Evolutionary conservation across 1,140 invertebrate genomes (phyloP).

Genomic region (Dendrolimus punctatus): DNA sequence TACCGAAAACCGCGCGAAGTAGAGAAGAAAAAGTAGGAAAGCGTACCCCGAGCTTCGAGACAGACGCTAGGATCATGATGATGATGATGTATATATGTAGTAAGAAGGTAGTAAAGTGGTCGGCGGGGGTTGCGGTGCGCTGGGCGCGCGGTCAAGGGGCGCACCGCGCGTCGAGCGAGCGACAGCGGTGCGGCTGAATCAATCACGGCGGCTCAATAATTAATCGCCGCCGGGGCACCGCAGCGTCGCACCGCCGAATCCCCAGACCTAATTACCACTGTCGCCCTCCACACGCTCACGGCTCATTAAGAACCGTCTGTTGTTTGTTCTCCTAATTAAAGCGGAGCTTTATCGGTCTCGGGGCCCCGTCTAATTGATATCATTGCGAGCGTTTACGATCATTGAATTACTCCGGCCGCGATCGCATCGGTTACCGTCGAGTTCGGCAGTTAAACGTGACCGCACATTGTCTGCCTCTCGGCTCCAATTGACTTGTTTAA

Average conservation of each 20-base stretch:
- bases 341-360: conserved; percentile 59
- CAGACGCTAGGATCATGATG: too few species aligned
- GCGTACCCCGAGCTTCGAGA: too few species aligned
- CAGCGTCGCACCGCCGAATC: conserved; percentile 22
- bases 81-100: conserved; percentile 11
- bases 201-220: conserved; percentile 56
- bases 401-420: conserved; percentile 54
- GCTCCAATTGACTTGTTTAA: conserved; percentile 60
- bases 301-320: conserved; percentile 63
- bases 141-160: conserved; percentile 1
- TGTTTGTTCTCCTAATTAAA: conserved; percentile 70
- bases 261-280: conserved; percentile 53
- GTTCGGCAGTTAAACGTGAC: conserved; percentile 54
- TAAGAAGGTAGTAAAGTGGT: conserved; percentile 11
- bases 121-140: conserved; percentile 6
- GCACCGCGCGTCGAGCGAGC: conserved; percentile 9
- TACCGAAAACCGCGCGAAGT: too few species aligned
- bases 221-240: conserved; percentile 30
- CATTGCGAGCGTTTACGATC: conserved; percentile 65
- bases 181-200: conserved; percentile 31
- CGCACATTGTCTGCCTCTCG: conserved; percentile 49
- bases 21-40: too few species aligned
- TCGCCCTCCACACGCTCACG: conserved; percentile 50
- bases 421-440: conserved; percentile 38
- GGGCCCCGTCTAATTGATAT: conserved; percentile 63